These are phyloP conservation scores for Thunnus thynnus DNA, from an alignment of 2,113 vertebrate genomes.

Conservation along the genomic window DNA sequence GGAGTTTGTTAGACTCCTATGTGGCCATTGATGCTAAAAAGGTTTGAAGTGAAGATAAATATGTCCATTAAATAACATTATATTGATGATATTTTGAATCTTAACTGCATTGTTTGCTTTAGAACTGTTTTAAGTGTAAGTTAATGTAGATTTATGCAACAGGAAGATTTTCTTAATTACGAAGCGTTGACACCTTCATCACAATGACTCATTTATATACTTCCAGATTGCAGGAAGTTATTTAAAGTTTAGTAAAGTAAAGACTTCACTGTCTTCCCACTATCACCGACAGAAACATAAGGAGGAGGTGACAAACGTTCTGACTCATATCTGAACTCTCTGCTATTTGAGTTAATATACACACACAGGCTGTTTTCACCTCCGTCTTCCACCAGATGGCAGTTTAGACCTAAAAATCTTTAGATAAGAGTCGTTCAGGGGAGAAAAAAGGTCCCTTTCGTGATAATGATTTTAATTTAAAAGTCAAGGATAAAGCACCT, in stretches of 20 bases:
- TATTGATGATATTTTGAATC: too few species aligned
- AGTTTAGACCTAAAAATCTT: not conserved
- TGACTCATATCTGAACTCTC: conserved; percentile 9
- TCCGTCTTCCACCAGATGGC: conserved; percentile 72
- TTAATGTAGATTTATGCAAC: too few species aligned
- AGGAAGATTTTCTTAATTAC: not conserved
- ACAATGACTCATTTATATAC: not conserved
- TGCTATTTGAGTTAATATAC: not conserved
- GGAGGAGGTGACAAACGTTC: conserved; percentile 19
- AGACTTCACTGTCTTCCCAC: not conserved
- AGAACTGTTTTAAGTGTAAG: not conserved
- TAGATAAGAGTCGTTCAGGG: not conserved
- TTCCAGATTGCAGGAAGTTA: not conserved
- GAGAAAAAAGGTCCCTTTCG: not conserved
- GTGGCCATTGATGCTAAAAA: not conserved
- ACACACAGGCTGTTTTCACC: not conserved
- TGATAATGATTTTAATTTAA: not conserved
- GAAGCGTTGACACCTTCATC: not conserved
- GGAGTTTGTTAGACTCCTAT: too few species aligned
- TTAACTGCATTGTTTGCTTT: too few species aligned
- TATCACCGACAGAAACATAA: not conserved
- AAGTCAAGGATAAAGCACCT: not conserved
- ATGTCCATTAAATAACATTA: too few species aligned
- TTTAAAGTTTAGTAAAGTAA: not conserved
- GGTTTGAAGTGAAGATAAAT: too few species aligned